Conservation (phyloP, 1,140 invertebrate species). For the Cardiocondyla obscurior region DNA sequence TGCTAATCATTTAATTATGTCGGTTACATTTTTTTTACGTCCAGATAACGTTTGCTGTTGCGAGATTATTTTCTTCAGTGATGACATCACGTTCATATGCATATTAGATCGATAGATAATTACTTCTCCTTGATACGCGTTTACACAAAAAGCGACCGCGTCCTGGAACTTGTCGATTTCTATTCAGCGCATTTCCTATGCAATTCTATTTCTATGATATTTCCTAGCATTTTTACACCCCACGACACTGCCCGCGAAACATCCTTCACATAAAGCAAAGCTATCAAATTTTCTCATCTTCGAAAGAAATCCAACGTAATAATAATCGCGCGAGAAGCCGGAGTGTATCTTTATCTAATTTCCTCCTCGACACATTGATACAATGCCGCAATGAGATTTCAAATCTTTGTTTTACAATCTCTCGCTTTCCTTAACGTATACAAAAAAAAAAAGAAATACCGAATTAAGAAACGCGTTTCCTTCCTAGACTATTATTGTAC, state of each 20-base stretch:
- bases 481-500: background rate
- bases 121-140: slow-evolving; percentile 1
- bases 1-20: too few relatives aligned
- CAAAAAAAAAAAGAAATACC: background rate
- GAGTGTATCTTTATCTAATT: slow-evolving; percentile 34
- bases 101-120: slow-evolving; percentile 35
- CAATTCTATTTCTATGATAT: background rate
- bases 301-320: background rate
- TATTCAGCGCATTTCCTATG: background rate
- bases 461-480: slow-evolving; percentile 14
- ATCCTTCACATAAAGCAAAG: background rate
- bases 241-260: background rate
- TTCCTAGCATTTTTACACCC: background rate
- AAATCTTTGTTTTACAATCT: slow-evolving; percentile 15
- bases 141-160: background rate
- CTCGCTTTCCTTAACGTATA: too few relatives aligned
- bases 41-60: too few relatives aligned
- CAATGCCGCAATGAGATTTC: slow-evolving; percentile 28
- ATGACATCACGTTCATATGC: slow-evolving; percentile 18
- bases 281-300: slow-evolving; percentile 41
- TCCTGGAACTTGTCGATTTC: background rate
- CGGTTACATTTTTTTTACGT: too few relatives aligned
- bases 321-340: slow-evolving; percentile 23
- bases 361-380: slow-evolving; percentile 8
- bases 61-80: too few relatives aligned